These are phyloP conservation scores for Meloidogyne exigua DNA, from an alignment of 1,140 invertebrate genomes.

Conservation along the genomic window DNA sequence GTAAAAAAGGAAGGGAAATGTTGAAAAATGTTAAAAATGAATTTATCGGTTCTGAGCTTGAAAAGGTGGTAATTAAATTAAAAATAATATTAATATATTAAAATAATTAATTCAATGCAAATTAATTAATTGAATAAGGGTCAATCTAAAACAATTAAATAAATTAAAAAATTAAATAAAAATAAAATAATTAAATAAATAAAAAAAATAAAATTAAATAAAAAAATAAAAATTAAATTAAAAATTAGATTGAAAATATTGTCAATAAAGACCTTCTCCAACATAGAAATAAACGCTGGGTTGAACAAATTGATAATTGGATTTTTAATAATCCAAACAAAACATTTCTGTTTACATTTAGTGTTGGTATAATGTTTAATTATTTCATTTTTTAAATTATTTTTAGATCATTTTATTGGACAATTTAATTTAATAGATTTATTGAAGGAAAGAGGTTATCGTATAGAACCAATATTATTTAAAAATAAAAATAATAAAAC, in stretches of 20 bases:
- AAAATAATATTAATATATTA: too few relatives aligned
- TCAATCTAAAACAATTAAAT: too few relatives aligned
- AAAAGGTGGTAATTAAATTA: not conserved
- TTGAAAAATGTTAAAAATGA: not conserved
- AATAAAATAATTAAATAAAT: too few relatives aligned
- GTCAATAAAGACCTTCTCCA: not conserved
- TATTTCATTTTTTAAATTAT: not conserved
- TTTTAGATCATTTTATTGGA: not conserved
- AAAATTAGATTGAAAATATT: not conserved
- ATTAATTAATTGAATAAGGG: too few relatives aligned
- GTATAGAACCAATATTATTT: not conserved
- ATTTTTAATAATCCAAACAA: not conserved
- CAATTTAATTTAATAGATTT: not conserved
- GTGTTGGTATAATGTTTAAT: not conserved
- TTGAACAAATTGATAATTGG: not conserved
- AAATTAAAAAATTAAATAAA: too few relatives aligned
- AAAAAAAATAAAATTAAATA: too few relatives aligned
- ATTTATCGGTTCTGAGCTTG: not conserved
- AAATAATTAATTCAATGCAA: too few relatives aligned
- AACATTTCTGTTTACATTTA: not conserved
- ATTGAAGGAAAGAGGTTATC: not conserved
- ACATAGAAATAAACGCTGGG: not conserved
- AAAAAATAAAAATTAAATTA: too few relatives aligned
- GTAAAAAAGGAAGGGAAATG: not conserved
- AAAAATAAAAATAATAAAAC: not conserved